phyloP scores from a whole-genome alignment of 2,888 invertebrate genomes.

The Entomobrya proxima region DNA sequence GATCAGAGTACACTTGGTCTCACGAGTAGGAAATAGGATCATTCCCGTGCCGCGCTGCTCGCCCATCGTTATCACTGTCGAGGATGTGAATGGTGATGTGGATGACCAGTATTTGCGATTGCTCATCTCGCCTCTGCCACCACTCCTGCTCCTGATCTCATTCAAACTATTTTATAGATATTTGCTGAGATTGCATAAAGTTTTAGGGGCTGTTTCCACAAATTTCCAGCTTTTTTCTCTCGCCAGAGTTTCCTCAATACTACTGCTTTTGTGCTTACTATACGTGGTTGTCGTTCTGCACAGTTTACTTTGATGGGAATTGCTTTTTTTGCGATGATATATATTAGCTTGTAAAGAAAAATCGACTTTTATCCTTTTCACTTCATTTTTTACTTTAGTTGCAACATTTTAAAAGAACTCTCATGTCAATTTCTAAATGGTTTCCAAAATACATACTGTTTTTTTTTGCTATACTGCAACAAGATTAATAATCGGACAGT shows the following conservation, averaged over 20 bases:
- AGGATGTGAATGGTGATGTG: slow-evolving; percentile 49
- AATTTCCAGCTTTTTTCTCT: background rate
- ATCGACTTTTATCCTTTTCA: background rate
- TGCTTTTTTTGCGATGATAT: background rate
- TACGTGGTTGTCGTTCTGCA: background rate
- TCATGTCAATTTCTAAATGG: background rate
- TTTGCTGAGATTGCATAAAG: slow-evolving; percentile 34
- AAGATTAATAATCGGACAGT: background rate
- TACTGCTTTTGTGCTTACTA: background rate
- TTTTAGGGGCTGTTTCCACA: background rate
- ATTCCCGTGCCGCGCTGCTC: slow-evolving; percentile 19
- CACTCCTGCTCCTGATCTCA: slow-evolving; percentile 17
- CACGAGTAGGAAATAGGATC: slow-evolving; percentile 46
- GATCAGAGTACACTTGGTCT: slow-evolving; percentile 54
- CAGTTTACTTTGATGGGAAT: background rate
- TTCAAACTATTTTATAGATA: slow-evolving; percentile 36
- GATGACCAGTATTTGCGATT: slow-evolving; percentile 56
- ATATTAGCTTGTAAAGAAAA: background rate
- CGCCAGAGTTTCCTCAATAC: background rate
- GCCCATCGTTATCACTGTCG: slow-evolving; percentile 40
- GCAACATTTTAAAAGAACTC: background rate
- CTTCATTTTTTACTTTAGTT: background rate
- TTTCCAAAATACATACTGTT: background rate
- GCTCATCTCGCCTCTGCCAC: background rate
- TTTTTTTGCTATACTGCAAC: background rate